phyloP scores from a whole-genome alignment of 2,888 invertebrate genomes.

The Heliconius charithonia region DNA sequence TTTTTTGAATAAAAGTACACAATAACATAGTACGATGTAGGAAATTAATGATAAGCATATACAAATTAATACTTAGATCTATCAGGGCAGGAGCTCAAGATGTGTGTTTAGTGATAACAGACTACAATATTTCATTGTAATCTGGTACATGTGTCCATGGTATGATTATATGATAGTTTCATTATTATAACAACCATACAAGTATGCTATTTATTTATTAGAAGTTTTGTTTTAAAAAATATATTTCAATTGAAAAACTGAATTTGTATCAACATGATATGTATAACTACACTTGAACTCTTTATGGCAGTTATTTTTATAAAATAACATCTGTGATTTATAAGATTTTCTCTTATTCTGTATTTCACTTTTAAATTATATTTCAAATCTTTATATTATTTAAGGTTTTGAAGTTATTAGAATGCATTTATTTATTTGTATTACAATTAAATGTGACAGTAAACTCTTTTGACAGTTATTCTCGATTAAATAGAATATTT shows the following conservation, averaged over 20 bases:
- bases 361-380: neutral
- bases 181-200: neutral
- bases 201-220: neutral
- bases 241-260: neutral
- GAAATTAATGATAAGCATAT: constrained; percentile 26
- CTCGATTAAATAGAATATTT: neutral
- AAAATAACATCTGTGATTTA: neutral
- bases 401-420: neutral
- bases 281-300: neutral
- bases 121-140: constrained; percentile 9
- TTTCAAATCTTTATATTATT: neutral
- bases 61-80: constrained; percentile 21
- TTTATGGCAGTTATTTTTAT: neutral
- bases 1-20: neutral
- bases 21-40: constrained; percentile 6
- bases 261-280: neutral
- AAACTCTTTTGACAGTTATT: neutral
- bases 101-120: constrained; percentile 35
- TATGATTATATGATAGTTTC: neutral
- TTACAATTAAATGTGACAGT: neutral
- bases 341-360: constrained; percentile 3
- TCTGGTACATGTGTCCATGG: neutral
- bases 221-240: neutral
- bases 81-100: constrained; percentile 27
- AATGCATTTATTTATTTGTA: neutral